Evolutionary conservation across 2,888 invertebrate species (phyloP), one percentile per base, ranked within the genome.

Genomic region (Parapristionchus giblindavisi): DNA sequence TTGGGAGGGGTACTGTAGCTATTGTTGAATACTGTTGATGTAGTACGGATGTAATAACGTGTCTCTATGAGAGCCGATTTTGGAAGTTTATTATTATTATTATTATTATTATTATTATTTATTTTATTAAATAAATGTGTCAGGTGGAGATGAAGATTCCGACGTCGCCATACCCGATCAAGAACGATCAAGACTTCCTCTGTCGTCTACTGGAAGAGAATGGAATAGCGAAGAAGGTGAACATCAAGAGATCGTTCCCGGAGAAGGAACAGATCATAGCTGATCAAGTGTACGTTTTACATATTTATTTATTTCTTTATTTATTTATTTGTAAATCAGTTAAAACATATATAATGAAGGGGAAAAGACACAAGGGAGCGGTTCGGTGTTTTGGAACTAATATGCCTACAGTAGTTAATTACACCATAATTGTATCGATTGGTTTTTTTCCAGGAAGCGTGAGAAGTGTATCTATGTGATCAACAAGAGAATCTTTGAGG

Each of bases 401-500:
- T 34, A 56, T n/a, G 27, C 24, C 29, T 3, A 56, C 1, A 4
- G n/a, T 11, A 17, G 43, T 43, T 17, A 43, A 43, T 17, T 43
- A 17, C 17, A 43, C 17, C 11, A 8, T 43, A 17, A 14, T 14
- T 3, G 36, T 6, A 36, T 34, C 34, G 2, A 36, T 34, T 3
- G 27, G 17, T 29, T 56, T 3, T 0, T 27, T 27, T 63, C 3
- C 38, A 65, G 63, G 63, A 65, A 65, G 63, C 24, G 48, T 6
- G 8, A 5, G 2, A 6, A 43, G 2, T 65, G 63, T 43, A 65
- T 29, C 1, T 21, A 24, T 3, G 63, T 43, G 8, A 65, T 65
- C 63, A 65, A 65, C 43, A 32, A 43, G 21, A 40, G 63, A 4
- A 65, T 65, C 14, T 43, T 65, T 29, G 48, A 43, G 17, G 43